Percentiles rank a stretch among this genome's conserved stretches.
phyloP scores from a whole-genome alignment of 2,888 invertebrate species.

The Lithosia quadra region DNA sequence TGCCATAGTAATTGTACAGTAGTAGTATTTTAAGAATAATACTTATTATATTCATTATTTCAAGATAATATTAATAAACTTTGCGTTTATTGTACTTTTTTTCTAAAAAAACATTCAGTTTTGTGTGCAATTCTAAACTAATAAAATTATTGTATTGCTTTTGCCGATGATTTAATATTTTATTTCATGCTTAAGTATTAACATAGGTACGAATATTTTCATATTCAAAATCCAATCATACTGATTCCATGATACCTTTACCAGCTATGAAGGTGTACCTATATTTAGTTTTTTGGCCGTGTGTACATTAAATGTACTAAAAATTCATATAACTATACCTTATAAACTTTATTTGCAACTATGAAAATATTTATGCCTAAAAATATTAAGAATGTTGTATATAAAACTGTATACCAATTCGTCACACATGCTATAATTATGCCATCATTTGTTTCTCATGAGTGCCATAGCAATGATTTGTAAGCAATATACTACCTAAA shows the following conservation, averaged over 20 bases:
- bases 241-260: background rate
- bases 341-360: background rate
- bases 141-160: background rate
- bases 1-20: slow-evolving; percentile 69
- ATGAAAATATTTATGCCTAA: background rate
- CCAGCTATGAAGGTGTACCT: too few species aligned
- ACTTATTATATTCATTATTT: slow-evolving; percentile 43
- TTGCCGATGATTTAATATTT: background rate
- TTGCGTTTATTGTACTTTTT: slow-evolving; percentile 29
- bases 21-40: slow-evolving; percentile 47
- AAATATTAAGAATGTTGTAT: background rate
- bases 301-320: background rate
- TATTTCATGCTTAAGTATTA: slow-evolving; percentile 7
- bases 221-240: background rate
- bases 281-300: too few species aligned
- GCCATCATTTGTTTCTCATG: slow-evolving; percentile 5
- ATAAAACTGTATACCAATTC: background rate
- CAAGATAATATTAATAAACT: slow-evolving; percentile 33
- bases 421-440: background rate
- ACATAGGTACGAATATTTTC: too few species aligned
- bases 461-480: slow-evolving; percentile 13
- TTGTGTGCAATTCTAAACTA: background rate
- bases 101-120: background rate
- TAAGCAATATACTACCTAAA: slow-evolving; percentile 13
- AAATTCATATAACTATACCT: background rate